Percentiles rank a stretch among this genome's conserved stretches.
phyloP scores from a whole-genome alignment of 2,113 vertebrate species.

The Cavia porcellus region DNA sequence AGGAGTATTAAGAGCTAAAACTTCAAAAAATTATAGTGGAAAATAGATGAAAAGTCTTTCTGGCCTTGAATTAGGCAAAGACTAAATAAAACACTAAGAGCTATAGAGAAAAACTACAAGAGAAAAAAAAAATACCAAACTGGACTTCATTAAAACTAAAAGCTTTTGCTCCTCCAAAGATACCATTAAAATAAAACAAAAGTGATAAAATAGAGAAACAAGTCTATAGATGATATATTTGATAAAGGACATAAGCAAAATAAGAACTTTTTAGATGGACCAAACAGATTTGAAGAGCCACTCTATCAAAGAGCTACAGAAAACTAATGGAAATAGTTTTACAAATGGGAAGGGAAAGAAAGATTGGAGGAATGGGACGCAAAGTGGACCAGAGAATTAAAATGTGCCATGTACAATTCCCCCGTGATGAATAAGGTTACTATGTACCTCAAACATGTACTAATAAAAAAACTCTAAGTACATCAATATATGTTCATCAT shows the following conservation, averaged over 20 bases:
- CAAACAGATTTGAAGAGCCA: background rate
- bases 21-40: background rate
- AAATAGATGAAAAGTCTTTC: background rate
- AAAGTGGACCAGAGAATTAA: background rate
- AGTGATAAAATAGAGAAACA: background rate
- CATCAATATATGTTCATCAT: background rate
- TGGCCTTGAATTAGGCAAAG: background rate
- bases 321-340: background rate
- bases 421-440: background rate
- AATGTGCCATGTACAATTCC: background rate
- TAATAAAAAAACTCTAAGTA: background rate
- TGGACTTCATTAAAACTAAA: background rate
- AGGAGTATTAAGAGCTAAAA: background rate
- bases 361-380: background rate
- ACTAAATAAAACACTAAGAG: background rate
- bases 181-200: background rate
- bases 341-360: background rate
- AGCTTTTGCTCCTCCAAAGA: background rate
- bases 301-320: background rate
- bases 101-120: background rate
- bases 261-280: background rate
- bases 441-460: background rate
- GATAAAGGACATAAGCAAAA: constrained; percentile 23
- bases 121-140: background rate
- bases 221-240: background rate